Percentiles rank a stretch among this genome's conserved stretches.
Conservation (phyloP, 2,797 vertebrate genomes). For the Pangasius djambal region DNA sequence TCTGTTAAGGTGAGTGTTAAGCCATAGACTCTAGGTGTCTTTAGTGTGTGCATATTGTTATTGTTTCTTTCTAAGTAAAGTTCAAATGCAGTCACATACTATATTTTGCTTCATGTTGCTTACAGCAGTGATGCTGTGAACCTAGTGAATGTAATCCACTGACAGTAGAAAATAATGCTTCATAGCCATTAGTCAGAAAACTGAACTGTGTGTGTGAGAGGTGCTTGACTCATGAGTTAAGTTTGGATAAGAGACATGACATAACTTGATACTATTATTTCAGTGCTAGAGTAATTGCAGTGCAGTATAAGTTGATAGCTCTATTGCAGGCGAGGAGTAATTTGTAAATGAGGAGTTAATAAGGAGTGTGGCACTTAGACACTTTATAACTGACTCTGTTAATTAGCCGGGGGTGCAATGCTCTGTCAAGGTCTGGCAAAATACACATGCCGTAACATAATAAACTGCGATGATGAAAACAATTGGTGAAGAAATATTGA, state of each 20-base stretch:
- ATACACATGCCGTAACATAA: not conserved
- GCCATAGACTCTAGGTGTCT: not conserved
- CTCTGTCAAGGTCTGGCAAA: conserved; percentile 1
- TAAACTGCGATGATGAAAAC: not conserved
- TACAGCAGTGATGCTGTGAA: not conserved
- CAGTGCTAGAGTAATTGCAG: conserved; percentile 50
- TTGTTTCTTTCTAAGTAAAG: not conserved
- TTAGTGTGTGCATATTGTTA: not conserved
- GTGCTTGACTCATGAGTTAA: conserved; percentile 32
- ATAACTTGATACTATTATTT: conserved; percentile 17
- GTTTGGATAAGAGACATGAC: conserved; percentile 30
- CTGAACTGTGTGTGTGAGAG: conserved; percentile 21
- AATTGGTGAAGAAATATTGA: not conserved
- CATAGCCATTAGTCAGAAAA: not conserved
- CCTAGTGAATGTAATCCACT: not conserved
- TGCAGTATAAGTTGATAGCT: conserved; percentile 44
- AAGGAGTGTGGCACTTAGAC: conserved; percentile 43
- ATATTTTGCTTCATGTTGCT: not conserved
- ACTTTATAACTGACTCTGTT: conserved; percentile 42
- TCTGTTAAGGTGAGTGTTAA: not conserved
- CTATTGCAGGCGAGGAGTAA: conserved; percentile 44
- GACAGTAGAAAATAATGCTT: not conserved
- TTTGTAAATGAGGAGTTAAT: conserved; percentile 59
- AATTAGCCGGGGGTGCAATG: conserved; percentile 13
- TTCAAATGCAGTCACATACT: not conserved